Percentiles rank a stretch among this genome's conserved stretches.
phyloP scores from a whole-genome alignment of 2,113 vertebrate species.

The Nerophis ophidion region DNA sequence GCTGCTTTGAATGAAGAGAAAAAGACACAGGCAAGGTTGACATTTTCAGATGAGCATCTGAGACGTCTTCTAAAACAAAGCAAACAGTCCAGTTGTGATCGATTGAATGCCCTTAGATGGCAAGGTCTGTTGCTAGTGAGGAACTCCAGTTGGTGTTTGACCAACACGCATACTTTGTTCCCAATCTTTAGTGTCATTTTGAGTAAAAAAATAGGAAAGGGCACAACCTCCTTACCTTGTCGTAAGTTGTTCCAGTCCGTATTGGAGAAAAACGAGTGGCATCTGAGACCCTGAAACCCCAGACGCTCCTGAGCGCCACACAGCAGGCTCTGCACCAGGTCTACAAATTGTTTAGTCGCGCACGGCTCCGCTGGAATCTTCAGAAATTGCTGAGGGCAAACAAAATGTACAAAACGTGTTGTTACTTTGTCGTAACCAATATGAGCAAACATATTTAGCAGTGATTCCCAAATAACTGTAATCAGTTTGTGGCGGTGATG shows the following conservation, averaged over 20 bases:
- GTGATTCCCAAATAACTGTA: too few relatives aligned
- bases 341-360: conserved; percentile 79
- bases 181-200: conserved; percentile 5
- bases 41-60: too few relatives aligned
- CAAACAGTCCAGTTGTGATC: too few relatives aligned
- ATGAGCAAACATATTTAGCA: too few relatives aligned
- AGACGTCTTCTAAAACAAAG: too few relatives aligned
- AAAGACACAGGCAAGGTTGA: too few relatives aligned
- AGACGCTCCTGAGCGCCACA: conserved; percentile 83
- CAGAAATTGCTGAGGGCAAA: conserved; percentile 71
- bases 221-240: conserved; percentile 75
- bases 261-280: conserved; percentile 87
- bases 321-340: conserved; percentile 87
- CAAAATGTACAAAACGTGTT: neutral
- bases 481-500: too few relatives aligned
- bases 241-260: conserved; percentile 84
- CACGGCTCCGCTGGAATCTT: conserved; percentile 87
- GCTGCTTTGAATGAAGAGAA: too few relatives aligned
- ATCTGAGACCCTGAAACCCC: conserved; percentile 83
- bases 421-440: neutral
- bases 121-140: too few relatives aligned
- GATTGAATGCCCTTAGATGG: too few relatives aligned
- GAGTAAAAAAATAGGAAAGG: conserved; percentile 12
- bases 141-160: too few relatives aligned
- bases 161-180: too few relatives aligned